Base-by-base conservation (phyloP, 2,797 vertebrate genomes). In the Ceryle rudis region DNA sequence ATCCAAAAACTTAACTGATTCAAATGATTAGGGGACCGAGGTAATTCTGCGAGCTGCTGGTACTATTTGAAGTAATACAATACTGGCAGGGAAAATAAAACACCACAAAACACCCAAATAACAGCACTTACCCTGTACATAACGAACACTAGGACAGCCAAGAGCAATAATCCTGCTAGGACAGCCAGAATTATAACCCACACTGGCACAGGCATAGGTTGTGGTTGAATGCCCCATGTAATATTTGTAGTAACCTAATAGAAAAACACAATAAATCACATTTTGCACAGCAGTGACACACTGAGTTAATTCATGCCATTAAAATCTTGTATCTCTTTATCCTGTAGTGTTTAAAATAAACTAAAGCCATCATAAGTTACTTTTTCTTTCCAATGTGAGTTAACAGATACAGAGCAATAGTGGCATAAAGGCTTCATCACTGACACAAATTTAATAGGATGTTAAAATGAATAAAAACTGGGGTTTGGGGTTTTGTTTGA, bases 121-220 rank as follows among this genome's bases (percentile, higher is more conserved):
- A 28, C 25, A 44, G 28, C 60, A 96, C 98, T 98, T 91, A 99
- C 99, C 98, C 99, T 99, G 97, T 99, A 99, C 99, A 99, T 99
- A 92, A 99, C 98, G 93, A 99, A 99, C 47, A 99, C 99, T 46
- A 99, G 98, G 94, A 99, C 97, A 26, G 98, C 99, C 96, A 99
- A 97, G 66, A 99, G 98, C 94, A 99, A 95, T 52, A 99, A 97
- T 12, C 99, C 99, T 5, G 99, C 99, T 28, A 99, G 97, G 12
- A 99, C 99, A 1, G 99, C 99, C 97, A 99, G 96, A 89, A 99
- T 99, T 91, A 99, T 99, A 62, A 99, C 99, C 99, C 99, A 99
- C 28, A 98, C 98, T 0, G 99, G 99, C 5, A 99, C 99, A 2
- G 99, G 97, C 95, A 98, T 98, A 47, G 98, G 95, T 7, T 91